Conservation (phyloP, 2,888 invertebrate species). For the Drosophila monieri region DNA sequence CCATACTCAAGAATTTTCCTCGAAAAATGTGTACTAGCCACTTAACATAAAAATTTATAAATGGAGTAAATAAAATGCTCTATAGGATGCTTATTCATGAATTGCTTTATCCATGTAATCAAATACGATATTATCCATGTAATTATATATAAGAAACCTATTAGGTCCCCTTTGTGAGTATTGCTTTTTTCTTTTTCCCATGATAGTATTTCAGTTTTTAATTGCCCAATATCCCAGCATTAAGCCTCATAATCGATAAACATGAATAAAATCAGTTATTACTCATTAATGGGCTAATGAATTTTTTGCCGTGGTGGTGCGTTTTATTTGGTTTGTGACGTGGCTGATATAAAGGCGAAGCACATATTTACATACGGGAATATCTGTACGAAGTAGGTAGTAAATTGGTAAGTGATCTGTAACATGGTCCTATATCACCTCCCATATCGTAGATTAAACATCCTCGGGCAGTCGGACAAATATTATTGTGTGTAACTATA, state of each 20-base stretch:
- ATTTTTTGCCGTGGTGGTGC: slow-evolving; percentile 6
- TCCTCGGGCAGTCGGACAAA: slow-evolving; percentile 44
- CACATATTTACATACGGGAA: not conserved
- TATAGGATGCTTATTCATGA: no score
- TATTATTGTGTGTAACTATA: slow-evolving; percentile 63
- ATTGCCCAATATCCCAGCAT: no score
- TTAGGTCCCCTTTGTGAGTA: no score
- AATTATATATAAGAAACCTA: no score
- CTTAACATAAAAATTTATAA: no score
- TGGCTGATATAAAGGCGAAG: not conserved
- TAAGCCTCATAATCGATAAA: not conserved
- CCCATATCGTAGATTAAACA: slow-evolving; percentile 10
- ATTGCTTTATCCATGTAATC: no score
- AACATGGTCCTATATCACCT: slow-evolving; percentile 1
- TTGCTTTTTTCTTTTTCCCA: no score
- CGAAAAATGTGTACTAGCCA: no score
- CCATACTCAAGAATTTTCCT: no score
- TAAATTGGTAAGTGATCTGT: slow-evolving; percentile 32
- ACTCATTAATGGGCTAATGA: slow-evolving; percentile 7
- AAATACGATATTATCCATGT: no score
- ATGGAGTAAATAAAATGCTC: no score
- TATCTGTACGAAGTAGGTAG: not conserved
- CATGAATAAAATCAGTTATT: slow-evolving; percentile 3
- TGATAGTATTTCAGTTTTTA: no score
- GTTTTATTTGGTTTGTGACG: slow-evolving; percentile 1